Base-by-base conservation (phyloP, 2,113 vertebrate genomes). In the Periophthalmus modestus region DNA sequence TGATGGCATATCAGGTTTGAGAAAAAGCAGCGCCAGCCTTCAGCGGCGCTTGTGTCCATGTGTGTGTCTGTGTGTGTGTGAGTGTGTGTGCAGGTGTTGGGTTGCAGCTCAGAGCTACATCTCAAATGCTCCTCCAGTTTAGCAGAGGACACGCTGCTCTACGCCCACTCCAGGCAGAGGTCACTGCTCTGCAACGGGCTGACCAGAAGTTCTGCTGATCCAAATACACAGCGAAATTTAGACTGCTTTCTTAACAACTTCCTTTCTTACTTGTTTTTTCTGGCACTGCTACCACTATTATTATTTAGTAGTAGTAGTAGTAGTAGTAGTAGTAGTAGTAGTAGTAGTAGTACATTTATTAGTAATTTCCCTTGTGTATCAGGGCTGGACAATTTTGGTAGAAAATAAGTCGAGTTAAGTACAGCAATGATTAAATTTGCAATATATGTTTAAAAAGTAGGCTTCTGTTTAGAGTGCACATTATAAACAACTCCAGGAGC, bases 131-230 rank as follows among this genome's bases (percentile, higher is more conserved):
- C 80, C 71, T 71, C 72, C 69, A 71, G 85, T 86, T 82, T 84
- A 77, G 88, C 85, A 85, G 70, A 21, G 77, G 74, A 86, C 79
- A 82, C 59, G 75, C 66, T 15, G 69, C 58, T 65, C 83, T 70
- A 68, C 70, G 81, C 78, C 85, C 85, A 74, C 78, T 81, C 77
- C 18, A 75, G 68, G 79, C 86, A 87, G 85, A 89, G 89, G 85
- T 89, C 85, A 89, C 79, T 76, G 82, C 82, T 74, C 69, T 69
- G 81, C 43, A 69, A 72, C 71, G 16, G 46, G 65, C 70, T 23
- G 48, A 55, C 28, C 67, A 68, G 28, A 21, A 24, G 55, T 57
- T 57, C 55, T 52, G 48, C 48, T 52, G 48, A 16, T 18, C 48
- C 16, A 18, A 52, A 3, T 18, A 52, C 48, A 19, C 48, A 7